Base-by-base conservation (phyloP, 1,140 invertebrate genomes). In the Caligus rogercresseyi region DNA sequence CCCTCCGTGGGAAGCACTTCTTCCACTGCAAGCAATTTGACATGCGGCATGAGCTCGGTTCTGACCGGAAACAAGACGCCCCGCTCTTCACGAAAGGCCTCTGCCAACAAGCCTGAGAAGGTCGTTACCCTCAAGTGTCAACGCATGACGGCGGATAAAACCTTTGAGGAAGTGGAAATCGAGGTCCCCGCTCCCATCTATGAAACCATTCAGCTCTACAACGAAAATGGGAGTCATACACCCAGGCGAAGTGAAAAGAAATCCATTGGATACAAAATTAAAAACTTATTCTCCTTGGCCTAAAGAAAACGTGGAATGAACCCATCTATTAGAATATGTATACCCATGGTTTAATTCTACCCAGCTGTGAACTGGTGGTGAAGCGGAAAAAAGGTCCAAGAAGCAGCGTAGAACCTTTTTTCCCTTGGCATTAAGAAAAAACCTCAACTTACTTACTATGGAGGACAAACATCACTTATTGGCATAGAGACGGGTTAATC, bases 171-270 rank as follows among this genome's bases (percentile, higher is more conserved):
- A 26, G 54, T 63, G 16, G 61, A 63, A 18, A 53, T 63, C 3
- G 61, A 63, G 25, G 61, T 63, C 14, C 61, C 61, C 23, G 61
- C 61, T 26, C 61, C 61, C 11, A 63, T 63, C 31, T 63, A 58
- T 25, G 61, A 63, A 4, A 63, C 61, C 52, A 18, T 63, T 23
- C 52, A 55, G 24, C 19, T 53, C 52, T 63, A 53, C 61, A 63
- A 63, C 25, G 55, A 57, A 21, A 18, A 20, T 16, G 16, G 18
- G 11, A 57, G 7, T 43, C 31, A 43, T 43, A 43, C 31, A 11
- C 31, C 31, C 7, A 43, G 31, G 31, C 7, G 31, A 11, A 43
- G n/a, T 11, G 31, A 43, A n/a, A 43, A 43, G n/a, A 43, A 43
- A n/a, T 43, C 31, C n/a, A 43, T 43, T 43, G 31, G 31, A 43